These are phyloP conservation scores for Halichoeres trimaculatus DNA, from an alignment of 2,113 vertebrate genomes.

Conservation along the genomic window DNA sequence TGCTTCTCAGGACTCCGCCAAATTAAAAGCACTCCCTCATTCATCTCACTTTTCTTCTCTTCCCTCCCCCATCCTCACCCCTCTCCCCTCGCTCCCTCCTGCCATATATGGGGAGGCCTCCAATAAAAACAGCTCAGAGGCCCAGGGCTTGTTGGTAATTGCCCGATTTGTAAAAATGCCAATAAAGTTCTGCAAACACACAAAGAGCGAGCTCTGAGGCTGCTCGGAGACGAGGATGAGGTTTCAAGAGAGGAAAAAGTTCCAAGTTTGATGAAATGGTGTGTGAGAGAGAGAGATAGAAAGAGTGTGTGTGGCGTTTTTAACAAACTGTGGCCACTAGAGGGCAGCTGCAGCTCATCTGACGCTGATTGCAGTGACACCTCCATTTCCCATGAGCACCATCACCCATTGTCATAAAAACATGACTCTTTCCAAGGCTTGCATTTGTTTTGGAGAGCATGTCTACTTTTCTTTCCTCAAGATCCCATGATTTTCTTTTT, in stretches of 20 bases:
- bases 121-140: conserved; percentile 40
- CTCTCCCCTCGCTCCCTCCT: not conserved
- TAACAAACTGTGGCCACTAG: not conserved
- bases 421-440: too few species aligned
- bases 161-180: conserved; percentile 55
- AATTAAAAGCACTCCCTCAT: conserved; percentile 38
- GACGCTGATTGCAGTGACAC: too few species aligned
- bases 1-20: conserved; percentile 47
- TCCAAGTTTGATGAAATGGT: not conserved
- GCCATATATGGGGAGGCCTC: not conserved
- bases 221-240: not conserved
- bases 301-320: not conserved
- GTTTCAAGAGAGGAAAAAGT: not conserved
- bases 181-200: conserved; percentile 44
- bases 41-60: conserved; percentile 24
- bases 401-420: too few species aligned
- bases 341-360: conserved; percentile 1
- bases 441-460: too few species aligned
- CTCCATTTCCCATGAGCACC: too few species aligned
- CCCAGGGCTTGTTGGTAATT: conserved; percentile 35
- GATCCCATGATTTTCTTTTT: too few species aligned
- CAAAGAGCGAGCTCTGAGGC: not conserved
- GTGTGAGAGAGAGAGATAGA: not conserved
- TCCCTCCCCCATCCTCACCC: not conserved
- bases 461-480: too few species aligned